These are phyloP conservation scores for Hydriomena furcata DNA, from an alignment of 2,888 invertebrate genomes.

Conservation along the genomic window DNA sequence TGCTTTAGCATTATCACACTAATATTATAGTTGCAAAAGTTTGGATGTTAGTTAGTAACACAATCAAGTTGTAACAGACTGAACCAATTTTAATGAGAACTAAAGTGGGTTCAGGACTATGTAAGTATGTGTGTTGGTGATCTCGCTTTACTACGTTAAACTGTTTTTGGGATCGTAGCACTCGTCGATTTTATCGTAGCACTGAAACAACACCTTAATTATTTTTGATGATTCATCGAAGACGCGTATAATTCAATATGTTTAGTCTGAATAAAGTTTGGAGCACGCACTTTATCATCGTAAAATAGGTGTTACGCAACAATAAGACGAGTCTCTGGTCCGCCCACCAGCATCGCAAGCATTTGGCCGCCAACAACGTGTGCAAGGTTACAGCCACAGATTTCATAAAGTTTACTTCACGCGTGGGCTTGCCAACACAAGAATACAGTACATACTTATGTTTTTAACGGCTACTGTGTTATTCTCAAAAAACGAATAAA, in stretches of 20 bases:
- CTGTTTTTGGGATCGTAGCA: neutral
- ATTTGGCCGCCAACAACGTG: conserved; percentile 63
- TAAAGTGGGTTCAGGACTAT: too few species aligned
- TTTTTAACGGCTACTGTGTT: conserved; percentile 26
- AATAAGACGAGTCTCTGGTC: conserved; percentile 58
- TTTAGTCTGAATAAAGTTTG: too few species aligned
- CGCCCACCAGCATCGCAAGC: conserved; percentile 64
- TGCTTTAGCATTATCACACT: too few species aligned
- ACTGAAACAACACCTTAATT: neutral
- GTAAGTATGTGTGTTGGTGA: too few species aligned
- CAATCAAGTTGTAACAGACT: too few species aligned
- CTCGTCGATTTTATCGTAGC: conserved; percentile 1
- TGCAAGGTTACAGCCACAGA: conserved; percentile 64
- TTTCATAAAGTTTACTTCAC: conserved; percentile 13
- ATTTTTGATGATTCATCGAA: too few species aligned
- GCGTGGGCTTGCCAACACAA: conserved; percentile 64
- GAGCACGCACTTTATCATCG: conserved; percentile 35
- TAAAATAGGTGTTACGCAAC: conserved; percentile 64
- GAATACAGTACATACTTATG: conserved; percentile 40
- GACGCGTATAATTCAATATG: too few species aligned
- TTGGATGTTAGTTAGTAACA: too few species aligned
- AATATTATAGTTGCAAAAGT: too few species aligned
- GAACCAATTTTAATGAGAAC: too few species aligned
- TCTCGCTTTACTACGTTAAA: too few species aligned
- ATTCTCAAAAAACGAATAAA: conserved; percentile 9